phyloP scores from a whole-genome alignment of 2,113 vertebrate genomes.

The Sprattus sprattus region DNA sequence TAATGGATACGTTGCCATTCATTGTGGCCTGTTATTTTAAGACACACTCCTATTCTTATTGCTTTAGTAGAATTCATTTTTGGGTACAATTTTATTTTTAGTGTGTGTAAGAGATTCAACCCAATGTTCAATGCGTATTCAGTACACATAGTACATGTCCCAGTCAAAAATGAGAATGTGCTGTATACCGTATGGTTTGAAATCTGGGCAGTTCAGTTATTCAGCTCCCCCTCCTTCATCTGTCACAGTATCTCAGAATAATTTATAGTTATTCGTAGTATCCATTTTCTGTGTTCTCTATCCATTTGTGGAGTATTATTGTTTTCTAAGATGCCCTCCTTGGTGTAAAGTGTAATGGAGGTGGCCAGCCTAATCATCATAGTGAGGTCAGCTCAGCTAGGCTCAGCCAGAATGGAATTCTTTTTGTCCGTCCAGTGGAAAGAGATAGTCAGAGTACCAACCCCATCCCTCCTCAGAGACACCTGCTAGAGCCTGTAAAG shows the following conservation, averaged over 20 bases:
- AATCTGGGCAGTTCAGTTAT: neutral
- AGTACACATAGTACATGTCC: too few relatives aligned
- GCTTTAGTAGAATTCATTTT: neutral
- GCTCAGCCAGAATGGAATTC: neutral
- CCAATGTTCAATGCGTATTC: neutral
- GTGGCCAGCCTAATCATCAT: neutral
- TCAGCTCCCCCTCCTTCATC: neutral
- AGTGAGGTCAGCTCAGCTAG: neutral
- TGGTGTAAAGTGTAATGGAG: neutral
- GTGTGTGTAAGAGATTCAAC: neutral
- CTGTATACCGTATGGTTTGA: neutral
- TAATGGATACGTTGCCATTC: too few relatives aligned
- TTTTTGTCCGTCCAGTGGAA: conserved; percentile 9
- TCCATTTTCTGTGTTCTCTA: neutral
- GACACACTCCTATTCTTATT: too few relatives aligned
- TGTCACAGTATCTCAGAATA: neutral
- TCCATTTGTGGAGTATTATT: neutral
- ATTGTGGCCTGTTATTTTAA: too few relatives aligned
- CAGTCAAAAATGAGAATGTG: too few relatives aligned
- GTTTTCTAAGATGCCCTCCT: neutral
- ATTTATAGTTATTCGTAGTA: neutral
- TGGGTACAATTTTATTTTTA: neutral
- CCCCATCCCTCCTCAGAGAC: conserved; percentile 14
- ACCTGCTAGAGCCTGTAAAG: conserved; percentile 6
- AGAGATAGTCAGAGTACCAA: conserved; percentile 10